These are phyloP conservation scores for Oscheius myriophilus DNA, from an alignment of 2,888 invertebrate species.

Conservation along the genomic window DNA sequence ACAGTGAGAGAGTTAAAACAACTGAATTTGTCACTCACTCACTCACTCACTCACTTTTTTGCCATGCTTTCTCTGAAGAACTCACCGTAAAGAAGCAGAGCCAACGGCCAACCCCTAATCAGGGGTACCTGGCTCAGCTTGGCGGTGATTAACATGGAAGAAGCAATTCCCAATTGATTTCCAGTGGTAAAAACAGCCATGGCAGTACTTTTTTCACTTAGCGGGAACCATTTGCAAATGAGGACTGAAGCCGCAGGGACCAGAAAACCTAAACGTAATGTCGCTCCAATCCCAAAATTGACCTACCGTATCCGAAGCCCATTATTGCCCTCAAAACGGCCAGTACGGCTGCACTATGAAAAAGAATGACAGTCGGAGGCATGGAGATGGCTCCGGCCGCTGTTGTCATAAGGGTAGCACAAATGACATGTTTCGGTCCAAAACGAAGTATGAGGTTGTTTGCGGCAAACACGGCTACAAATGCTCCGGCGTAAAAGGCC, in stretches of 20 bases:
- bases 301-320: constrained; percentile 65
- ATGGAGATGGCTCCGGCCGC: constrained; percentile 49
- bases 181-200: constrained; percentile 69
- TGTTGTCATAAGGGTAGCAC: constrained; percentile 49
- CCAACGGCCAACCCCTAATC: constrained; percentile 64
- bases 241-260: constrained; percentile 62
- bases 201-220: constrained; percentile 64
- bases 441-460: constrained; percentile 49
- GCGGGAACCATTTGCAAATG: constrained; percentile 65
- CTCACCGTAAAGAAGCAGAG: constrained; percentile 58
- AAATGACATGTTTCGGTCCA: constrained; percentile 60
- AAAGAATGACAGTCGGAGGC: constrained; percentile 51
- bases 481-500: constrained; percentile 62
- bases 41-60: too few species aligned
- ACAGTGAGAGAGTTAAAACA: too few species aligned
- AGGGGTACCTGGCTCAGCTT: constrained; percentile 55
- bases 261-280: constrained; percentile 49
- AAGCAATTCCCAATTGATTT: constrained; percentile 58
- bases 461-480: constrained; percentile 60
- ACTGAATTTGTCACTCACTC: too few species aligned
- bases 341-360: constrained; percentile 41
- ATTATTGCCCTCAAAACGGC: constrained; percentile 52
- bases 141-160: constrained; percentile 64
- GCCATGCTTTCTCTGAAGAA: background rate
- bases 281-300: background rate